Evolutionary conservation across 1,140 invertebrate species (phyloP).

Genomic region (Goniozus legneri): DNA sequence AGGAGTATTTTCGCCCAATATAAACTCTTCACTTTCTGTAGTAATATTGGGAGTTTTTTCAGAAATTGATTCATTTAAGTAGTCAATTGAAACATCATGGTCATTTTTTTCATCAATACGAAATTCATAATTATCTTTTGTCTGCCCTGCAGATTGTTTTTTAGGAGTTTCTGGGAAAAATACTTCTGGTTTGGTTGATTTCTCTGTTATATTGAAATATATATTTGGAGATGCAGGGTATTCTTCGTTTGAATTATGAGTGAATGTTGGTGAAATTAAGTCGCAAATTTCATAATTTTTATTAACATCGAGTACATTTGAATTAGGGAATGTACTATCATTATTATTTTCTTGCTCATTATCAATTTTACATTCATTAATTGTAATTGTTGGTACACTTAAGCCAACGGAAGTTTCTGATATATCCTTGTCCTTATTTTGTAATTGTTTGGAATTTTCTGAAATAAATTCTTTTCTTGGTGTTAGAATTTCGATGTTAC

Average conservation of each 20-base stretch:
- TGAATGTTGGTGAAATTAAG: background rate
- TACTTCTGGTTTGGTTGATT: too few relatives aligned
- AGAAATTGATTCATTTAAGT: conserved; percentile 37
- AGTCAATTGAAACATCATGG: conserved; percentile 30
- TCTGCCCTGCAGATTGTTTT: background rate
- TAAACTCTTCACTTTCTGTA: conserved; percentile 33
- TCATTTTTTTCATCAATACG: conserved; percentile 13
- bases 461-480: too few relatives aligned
- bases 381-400: conserved; percentile 1
- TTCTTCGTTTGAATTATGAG: background rate
- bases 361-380: background rate
- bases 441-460: background rate
- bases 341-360: background rate
- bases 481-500: conserved; percentile 30
- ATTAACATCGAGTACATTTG: conserved; percentile 10
- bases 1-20: conserved; percentile 41
- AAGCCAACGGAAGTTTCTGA: conserved; percentile 5
- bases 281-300: too few relatives aligned
- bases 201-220: background rate
- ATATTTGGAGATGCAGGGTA: background rate
- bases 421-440: conserved; percentile 5
- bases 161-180: background rate
- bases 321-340: conserved; percentile 21
- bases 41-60: conserved; percentile 38
- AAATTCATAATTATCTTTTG: background rate